These are phyloP conservation scores for Talpa occidentalis DNA, from an alignment of 2,113 vertebrate species.

Conservation along the genomic window DNA sequence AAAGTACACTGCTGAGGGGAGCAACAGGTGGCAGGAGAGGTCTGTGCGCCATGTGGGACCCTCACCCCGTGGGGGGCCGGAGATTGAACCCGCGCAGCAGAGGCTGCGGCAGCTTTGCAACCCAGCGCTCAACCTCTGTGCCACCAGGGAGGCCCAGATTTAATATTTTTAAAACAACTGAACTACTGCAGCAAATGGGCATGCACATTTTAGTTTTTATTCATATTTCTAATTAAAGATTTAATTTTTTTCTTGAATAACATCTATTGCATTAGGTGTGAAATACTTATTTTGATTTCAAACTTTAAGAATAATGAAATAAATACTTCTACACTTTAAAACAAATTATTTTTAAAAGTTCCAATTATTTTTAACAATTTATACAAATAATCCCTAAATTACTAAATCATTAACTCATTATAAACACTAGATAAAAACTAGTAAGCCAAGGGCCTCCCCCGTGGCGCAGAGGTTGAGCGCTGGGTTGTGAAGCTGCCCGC, in stretches of 20 bases:
- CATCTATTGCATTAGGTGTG: not conserved
- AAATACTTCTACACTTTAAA: not conserved
- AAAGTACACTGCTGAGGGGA: no score
- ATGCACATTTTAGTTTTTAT: not conserved
- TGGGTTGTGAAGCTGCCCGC: no score
- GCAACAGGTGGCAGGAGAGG: no score
- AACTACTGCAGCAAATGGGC: not conserved
- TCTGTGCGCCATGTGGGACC: no score
- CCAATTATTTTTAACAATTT: conserved; percentile 25
- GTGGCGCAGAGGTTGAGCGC: no score
- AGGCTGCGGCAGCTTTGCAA: no score
- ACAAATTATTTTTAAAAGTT: not conserved
- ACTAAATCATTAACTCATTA: conserved; percentile 31
- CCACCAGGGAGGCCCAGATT: not conserved
- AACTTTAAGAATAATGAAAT: conserved; percentile 23
- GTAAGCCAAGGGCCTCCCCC: no score
- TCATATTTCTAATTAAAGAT: not conserved
- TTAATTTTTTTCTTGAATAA: not conserved
- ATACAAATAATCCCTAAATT: not conserved
- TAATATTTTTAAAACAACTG: not conserved
- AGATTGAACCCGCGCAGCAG: no score
- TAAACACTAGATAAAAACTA: conserved; percentile 36
- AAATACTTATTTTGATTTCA: not conserved
- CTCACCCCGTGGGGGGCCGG: no score
- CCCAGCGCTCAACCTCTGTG: no score